phyloP scores from a whole-genome alignment of 2,888 invertebrate species.

The Tortrix viridana region DNA sequence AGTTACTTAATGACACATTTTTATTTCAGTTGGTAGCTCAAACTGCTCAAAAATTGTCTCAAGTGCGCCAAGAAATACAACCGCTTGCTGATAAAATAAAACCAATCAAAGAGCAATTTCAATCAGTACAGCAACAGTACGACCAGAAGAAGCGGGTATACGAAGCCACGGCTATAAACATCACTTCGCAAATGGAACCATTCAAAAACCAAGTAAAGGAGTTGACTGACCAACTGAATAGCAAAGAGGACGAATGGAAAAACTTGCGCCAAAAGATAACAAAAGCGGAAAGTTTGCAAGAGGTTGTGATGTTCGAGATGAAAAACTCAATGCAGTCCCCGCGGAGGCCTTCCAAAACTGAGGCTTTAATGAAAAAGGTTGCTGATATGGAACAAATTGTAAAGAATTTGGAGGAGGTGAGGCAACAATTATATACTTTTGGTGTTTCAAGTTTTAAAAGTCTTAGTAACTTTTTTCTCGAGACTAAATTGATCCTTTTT shows the following conservation, averaged over 20 bases:
- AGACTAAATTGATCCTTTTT: no score
- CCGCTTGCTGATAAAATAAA: constrained; percentile 83
- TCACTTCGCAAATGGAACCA: constrained; percentile 83
- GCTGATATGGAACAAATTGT: constrained; percentile 84
- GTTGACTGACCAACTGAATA: constrained; percentile 78
- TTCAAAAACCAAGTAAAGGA: constrained; percentile 81
- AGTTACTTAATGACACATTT: no score
- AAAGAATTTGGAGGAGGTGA: constrained; percentile 75
- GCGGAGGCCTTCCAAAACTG: constrained; percentile 82
- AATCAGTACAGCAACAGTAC: constrained; percentile 86
- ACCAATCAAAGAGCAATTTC: constrained; percentile 86
- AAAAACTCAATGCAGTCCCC: constrained; percentile 80
- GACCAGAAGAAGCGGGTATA: constrained; percentile 88
- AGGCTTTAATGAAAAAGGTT: constrained; percentile 85
- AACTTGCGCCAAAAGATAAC: constrained; percentile 81
- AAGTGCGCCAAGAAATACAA: constrained; percentile 77
- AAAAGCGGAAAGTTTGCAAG: constrained; percentile 81
- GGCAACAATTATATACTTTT: constrained; percentile 4
- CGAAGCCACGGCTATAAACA: constrained; percentile 85
- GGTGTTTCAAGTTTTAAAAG: no score
- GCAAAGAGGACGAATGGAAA: constrained; percentile 82
- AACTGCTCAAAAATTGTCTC: constrained; percentile 82
- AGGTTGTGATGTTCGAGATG: constrained; percentile 80
- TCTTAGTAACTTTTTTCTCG: no score
- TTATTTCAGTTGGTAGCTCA: constrained; percentile 84